Conservation (phyloP, 2,113 vertebrate genomes). For the Rhizomys pruinosus region DNA sequence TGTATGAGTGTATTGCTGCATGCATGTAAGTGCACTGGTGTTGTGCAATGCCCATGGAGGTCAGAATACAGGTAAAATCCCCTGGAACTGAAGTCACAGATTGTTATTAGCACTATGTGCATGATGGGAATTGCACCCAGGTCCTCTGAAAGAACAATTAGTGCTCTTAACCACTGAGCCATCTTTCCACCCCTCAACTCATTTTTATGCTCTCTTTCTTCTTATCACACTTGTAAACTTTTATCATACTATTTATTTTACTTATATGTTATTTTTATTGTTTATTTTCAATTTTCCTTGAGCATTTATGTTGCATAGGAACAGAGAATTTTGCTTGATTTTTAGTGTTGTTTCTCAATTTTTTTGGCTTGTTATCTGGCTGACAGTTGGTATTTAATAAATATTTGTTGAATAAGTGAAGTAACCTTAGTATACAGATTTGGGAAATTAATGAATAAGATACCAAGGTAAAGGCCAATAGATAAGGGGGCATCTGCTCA, state of each 20-base stretch:
- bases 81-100: too few relatives aligned
- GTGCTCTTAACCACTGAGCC: too few relatives aligned
- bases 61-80: too few relatives aligned
- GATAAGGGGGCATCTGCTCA: not conserved
- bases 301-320: not conserved
- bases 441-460: not conserved
- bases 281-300: not conserved
- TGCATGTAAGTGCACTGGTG: too few relatives aligned
- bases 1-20: too few relatives aligned
- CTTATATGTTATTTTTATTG: not conserved
- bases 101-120: too few relatives aligned
- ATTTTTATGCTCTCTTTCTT: too few relatives aligned
- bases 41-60: too few relatives aligned
- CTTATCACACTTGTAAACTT: not conserved
- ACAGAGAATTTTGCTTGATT: not conserved
- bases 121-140: too few relatives aligned
- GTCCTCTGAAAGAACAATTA: too few relatives aligned
- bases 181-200: too few relatives aligned
- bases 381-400: not conserved
- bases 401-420: slow-evolving; percentile 6
- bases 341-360: not conserved
- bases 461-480: not conserved
- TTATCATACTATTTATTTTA: not conserved
- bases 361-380: not conserved
- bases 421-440: not conserved